Percentiles rank a stretch among this genome's conserved stretches.
Conservation (phyloP, 2,797 vertebrate genomes). For the Oreochromis mossambicus region DNA sequence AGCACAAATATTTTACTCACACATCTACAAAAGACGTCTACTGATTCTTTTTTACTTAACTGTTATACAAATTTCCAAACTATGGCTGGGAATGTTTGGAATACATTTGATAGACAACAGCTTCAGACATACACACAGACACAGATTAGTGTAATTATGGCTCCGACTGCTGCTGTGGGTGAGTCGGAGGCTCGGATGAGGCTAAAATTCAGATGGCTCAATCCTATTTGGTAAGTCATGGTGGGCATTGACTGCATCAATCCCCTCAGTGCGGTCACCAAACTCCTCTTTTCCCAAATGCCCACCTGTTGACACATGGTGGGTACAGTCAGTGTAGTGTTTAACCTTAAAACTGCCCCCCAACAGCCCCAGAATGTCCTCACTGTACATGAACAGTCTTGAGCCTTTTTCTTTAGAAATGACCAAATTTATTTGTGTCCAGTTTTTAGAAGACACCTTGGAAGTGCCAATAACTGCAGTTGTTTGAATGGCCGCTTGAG, state of each 20-base stretch:
- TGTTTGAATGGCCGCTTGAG: background rate
- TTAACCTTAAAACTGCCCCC: background rate
- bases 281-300: slow-evolving; percentile 7
- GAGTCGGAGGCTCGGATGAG: slow-evolving; percentile 12
- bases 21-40: background rate
- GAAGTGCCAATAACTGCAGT: background rate
- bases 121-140: background rate
- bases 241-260: background rate
- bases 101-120: background rate
- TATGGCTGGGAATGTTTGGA: background rate
- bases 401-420: rapidly evolving
- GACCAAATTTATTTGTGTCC: background rate
- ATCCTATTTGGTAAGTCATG: slow-evolving; percentile 30
- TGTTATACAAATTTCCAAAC: background rate
- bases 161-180: background rate
- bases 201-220: slow-evolving; percentile 54
- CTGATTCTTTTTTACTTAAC: background rate
- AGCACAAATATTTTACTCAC: background rate
- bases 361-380: background rate
- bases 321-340: background rate
- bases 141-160: slow-evolving; percentile 17
- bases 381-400: background rate
- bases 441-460: background rate
- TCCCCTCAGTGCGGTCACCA: background rate
- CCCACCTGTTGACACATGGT: background rate